Conservation (phyloP, 2,113 vertebrate species). For the Leptosomus discolor region DNA sequence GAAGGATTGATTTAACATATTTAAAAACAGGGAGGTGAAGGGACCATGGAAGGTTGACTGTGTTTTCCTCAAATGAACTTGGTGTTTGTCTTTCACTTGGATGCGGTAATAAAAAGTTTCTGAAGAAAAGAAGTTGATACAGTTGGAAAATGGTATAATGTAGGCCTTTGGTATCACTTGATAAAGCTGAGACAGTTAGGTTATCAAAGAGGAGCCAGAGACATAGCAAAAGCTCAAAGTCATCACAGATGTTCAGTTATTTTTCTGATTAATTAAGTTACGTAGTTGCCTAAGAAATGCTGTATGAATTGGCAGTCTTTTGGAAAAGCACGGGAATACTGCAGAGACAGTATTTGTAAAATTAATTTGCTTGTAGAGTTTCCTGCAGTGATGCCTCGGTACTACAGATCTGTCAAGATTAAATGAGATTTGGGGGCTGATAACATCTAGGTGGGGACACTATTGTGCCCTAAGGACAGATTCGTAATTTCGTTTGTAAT, state of each 20-base stretch:
- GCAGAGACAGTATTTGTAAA: background rate
- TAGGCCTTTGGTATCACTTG: conserved; percentile 29
- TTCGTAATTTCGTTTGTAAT: conserved; percentile 44
- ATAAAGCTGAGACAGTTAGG: conserved; percentile 47
- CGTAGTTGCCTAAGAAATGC: background rate
- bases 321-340: background rate
- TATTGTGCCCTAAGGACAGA: conserved; percentile 14
- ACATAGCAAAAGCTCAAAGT: background rate
- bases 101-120: background rate
- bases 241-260: background rate
- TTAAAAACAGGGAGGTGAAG: background rate
- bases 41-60: background rate
- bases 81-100: background rate
- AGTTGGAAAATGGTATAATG: background rate
- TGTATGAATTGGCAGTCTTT: background rate
- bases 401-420: background rate
- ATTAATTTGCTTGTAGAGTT: conserved; percentile 11
- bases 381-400: background rate
- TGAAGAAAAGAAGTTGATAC: background rate
- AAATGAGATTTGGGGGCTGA: conserved; percentile 22
- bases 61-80: background rate
- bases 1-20: background rate
- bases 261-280: background rate
- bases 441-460: background rate
- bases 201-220: conserved; percentile 44